Percentiles rank a stretch among this genome's conserved stretches.
phyloP scores from a whole-genome alignment of 1,140 invertebrate species.

The Schlechtendalia chinensis region DNA sequence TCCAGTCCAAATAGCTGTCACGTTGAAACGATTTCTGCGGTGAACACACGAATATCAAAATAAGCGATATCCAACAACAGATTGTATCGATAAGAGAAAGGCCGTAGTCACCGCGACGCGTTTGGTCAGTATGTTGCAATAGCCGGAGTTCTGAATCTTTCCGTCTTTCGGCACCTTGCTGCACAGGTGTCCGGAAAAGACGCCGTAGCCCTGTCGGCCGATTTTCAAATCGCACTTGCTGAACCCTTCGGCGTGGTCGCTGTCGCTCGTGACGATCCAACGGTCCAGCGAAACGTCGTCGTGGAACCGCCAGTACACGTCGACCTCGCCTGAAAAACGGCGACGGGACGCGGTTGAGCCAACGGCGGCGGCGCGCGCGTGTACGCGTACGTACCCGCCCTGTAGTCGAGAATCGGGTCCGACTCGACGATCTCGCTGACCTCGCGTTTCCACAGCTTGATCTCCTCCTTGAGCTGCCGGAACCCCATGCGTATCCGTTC shows the following conservation, averaged over 20 bases:
- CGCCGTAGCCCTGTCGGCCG: conserved; percentile 67
- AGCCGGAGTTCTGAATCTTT: conserved; percentile 69
- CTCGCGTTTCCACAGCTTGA: conserved; percentile 68
- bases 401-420: conserved; percentile 63
- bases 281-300: conserved; percentile 64
- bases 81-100: too few relatives aligned
- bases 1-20: conserved; percentile 70
- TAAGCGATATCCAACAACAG: too few relatives aligned
- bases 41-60: too few relatives aligned
- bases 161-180: conserved; percentile 78
- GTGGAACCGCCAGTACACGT: conserved; percentile 70
- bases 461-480: conserved; percentile 66
- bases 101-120: conserved; percentile 61
- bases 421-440: conserved; percentile 63
- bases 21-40: conserved; percentile 81
- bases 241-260: conserved; percentile 75
- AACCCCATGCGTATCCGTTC: conserved; percentile 58
- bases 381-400: conserved; percentile 57
- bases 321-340: conserved; percentile 62
- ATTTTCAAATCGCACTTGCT: conserved; percentile 65
- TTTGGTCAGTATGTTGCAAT: conserved; percentile 72
- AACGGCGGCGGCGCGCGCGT: too few relatives aligned
- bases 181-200: conserved; percentile 75
- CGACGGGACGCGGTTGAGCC: too few relatives aligned
- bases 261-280: conserved; percentile 75